These are phyloP conservation scores for Dynastes hyllus DNA, from an alignment of 2,888 invertebrate species.

Conservation along the genomic window DNA sequence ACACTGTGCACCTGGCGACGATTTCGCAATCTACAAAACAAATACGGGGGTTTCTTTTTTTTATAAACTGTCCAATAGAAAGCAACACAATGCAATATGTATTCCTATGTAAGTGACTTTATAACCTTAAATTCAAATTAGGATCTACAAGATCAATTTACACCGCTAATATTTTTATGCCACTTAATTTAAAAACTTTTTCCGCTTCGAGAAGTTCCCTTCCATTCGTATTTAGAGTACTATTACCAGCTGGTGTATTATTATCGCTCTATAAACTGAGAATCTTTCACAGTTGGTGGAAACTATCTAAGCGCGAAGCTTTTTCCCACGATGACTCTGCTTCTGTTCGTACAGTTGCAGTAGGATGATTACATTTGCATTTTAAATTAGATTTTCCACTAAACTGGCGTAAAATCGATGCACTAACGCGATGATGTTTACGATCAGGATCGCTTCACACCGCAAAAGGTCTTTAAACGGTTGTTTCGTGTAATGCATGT, in stretches of 20 bases:
- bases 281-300: slow-evolving; percentile 42
- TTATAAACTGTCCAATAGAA: too few relatives aligned
- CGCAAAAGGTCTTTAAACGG: neutral
- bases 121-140: too few relatives aligned
- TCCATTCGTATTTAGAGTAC: neutral
- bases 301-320: slow-evolving; percentile 31
- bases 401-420: slow-evolving; percentile 42
- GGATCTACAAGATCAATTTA: neutral
- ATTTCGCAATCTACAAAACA: too few relatives aligned
- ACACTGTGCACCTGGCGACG: too few relatives aligned
- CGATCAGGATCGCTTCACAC: slow-evolving; percentile 1
- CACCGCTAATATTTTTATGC: neutral
- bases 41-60: too few relatives aligned
- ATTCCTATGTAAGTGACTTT: too few relatives aligned
- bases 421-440: slow-evolving; percentile 24
- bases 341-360: slow-evolving; percentile 9
- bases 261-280: neutral
- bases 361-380: slow-evolving; percentile 41
- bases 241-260: neutral
- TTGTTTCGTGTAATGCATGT: neutral
- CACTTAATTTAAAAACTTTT: neutral
- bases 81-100: too few relatives aligned
- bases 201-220: slow-evolving; percentile 4
- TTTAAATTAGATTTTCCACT: slow-evolving; percentile 36
- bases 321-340: slow-evolving; percentile 34